A percentile compares a stretch with the other conserved stretches of the same genome.
These are phyloP conservation scores for Syrrhaptes paradoxus DNA, from an alignment of 2,113 vertebrate genomes.

Conservation along the genomic window DNA sequence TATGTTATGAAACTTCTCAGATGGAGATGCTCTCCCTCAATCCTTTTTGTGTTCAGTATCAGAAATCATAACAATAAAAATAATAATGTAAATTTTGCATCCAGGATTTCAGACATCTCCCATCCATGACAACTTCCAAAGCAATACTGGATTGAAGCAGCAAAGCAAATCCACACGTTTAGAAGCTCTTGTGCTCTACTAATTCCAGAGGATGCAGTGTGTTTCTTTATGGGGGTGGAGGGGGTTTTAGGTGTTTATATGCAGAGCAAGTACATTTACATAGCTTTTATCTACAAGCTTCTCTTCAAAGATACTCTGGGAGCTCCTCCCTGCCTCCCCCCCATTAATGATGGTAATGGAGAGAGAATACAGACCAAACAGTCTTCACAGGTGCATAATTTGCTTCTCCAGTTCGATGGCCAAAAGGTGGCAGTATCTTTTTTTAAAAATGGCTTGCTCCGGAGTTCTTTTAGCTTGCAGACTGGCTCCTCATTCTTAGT, in stretches of 20 bases:
- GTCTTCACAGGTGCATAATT: constrained; percentile 86
- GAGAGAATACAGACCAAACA: constrained; percentile 82
- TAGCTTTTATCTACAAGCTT: not conserved
- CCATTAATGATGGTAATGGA: rapidly evolving
- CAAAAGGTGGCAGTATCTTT: constrained; percentile 87
- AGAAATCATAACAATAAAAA: not conserved
- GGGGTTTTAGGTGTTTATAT: not conserved
- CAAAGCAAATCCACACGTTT: not conserved
- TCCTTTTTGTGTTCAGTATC: not conserved
- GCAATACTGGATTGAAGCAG: not conserved
- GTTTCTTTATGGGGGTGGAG: not conserved
- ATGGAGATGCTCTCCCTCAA: not conserved
- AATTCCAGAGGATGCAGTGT: not conserved
- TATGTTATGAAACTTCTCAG: not conserved
- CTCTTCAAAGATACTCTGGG: not conserved
- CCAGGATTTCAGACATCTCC: not conserved
- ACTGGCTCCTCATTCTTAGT: constrained; percentile 23
- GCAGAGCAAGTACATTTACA: not conserved
- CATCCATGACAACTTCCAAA: not conserved
- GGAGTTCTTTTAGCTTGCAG: constrained; percentile 83
- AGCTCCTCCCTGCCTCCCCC: not conserved
- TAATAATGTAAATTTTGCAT: not conserved
- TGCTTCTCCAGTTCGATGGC: constrained; percentile 88
- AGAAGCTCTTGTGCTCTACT: not conserved
- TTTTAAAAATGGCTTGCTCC: constrained; percentile 61